Evolutionary conservation across 2,888 invertebrate genomes (phyloP).

Genomic region (Nomada ferruginata): DNA sequence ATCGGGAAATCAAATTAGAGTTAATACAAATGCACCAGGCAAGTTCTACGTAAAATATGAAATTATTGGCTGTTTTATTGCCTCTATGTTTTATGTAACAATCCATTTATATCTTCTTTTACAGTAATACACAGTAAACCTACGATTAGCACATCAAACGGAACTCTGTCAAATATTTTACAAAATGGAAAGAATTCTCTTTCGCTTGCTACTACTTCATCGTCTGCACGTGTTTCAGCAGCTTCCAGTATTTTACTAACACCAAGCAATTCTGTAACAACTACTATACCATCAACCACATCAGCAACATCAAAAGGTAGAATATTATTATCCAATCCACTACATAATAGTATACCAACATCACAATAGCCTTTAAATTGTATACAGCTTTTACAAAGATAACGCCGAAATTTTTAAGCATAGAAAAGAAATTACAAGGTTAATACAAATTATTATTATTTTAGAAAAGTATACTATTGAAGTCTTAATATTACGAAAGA

Average conservation of each 20-base stretch:
- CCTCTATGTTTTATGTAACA: background rate
- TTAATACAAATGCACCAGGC: constrained; percentile 70
- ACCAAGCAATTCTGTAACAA: constrained; percentile 70
- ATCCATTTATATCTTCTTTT: constrained; percentile 1
- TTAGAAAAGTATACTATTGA: constrained; percentile 20
- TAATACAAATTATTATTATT: constrained; percentile 23
- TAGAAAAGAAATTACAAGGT: constrained; percentile 12
- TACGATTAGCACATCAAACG: constrained; percentile 47
- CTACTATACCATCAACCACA: constrained; percentile 67
- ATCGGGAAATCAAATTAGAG: constrained; percentile 71
- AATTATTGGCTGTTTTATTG: background rate
- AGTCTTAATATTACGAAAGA: constrained; percentile 8
- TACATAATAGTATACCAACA: constrained; percentile 59
- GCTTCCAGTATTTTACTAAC: constrained; percentile 77
- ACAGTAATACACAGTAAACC: constrained; percentile 55
- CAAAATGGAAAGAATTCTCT: constrained; percentile 74
- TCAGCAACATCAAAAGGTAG: constrained; percentile 79
- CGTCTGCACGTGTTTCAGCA: constrained; percentile 67
- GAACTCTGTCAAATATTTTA: constrained; percentile 71
- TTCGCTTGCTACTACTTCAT: constrained; percentile 61
- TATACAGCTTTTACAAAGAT: constrained; percentile 13
- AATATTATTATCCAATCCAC: constrained; percentile 74
- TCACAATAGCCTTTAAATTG: constrained; percentile 44
- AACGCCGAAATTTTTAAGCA: background rate
- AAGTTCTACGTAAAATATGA: constrained; percentile 13